These are phyloP conservation scores for Panthera uncia DNA, from an alignment of 2,113 vertebrate species.

Conservation along the genomic window DNA sequence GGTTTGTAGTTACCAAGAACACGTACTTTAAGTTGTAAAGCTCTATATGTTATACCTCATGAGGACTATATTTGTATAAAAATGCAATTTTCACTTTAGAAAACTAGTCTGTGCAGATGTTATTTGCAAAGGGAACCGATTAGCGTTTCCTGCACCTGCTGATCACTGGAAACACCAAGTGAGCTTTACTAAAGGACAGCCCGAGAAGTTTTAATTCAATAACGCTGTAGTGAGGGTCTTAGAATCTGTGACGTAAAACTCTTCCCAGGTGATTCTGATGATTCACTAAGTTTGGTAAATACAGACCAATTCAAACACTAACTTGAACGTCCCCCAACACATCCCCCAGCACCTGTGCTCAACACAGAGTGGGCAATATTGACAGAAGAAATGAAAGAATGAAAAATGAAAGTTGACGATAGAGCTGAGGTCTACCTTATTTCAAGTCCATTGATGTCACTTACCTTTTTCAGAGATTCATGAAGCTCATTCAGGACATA, in stretches of 20 bases:
- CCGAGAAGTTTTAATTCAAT: background rate
- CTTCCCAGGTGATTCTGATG: background rate
- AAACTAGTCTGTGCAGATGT: background rate
- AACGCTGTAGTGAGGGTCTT: no score
- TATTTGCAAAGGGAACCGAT: background rate
- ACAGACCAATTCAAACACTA: background rate
- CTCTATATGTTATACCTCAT: background rate
- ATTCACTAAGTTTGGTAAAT: background rate
- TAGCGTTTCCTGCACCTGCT: background rate
- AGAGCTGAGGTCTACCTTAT: background rate
- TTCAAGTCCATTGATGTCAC: background rate
- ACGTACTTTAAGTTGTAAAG: background rate
- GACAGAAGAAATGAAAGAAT: background rate
- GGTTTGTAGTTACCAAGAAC: background rate
- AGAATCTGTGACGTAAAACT: background rate
- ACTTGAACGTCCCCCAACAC: background rate
- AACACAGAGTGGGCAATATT: background rate
- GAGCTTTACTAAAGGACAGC: background rate
- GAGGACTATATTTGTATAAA: background rate
- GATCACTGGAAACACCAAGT: background rate
- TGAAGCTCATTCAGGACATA: constrained; percentile 90
- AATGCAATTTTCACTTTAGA: background rate
- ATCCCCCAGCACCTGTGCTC: background rate
- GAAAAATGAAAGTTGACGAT: background rate
- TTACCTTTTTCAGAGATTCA: constrained; percentile 88